Conservation (phyloP, 2,113 vertebrate genomes). For the Chloropsis cyanopogon region DNA sequence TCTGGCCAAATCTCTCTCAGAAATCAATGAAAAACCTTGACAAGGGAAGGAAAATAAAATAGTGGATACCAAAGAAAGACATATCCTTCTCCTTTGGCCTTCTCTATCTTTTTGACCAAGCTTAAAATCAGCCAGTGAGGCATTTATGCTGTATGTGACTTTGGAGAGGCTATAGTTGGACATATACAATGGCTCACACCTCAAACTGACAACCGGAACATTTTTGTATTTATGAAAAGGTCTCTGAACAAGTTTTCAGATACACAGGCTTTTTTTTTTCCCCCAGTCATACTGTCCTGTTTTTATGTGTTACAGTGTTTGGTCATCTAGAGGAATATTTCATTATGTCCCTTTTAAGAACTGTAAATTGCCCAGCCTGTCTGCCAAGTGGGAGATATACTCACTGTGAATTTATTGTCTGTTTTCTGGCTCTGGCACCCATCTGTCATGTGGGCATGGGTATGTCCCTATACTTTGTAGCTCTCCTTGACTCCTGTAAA, state of each 20-base stretch:
- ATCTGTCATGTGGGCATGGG: not conserved
- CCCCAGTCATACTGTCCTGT: not conserved
- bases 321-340: not conserved
- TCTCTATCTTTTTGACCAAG: not conserved
- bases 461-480: not conserved
- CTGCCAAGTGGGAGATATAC: not conserved
- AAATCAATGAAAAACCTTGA: not conserved
- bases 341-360: not conserved
- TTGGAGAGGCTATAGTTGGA: not conserved
- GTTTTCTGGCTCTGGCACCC: not conserved
- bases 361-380: not conserved
- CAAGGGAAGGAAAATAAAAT: not conserved
- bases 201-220: not conserved
- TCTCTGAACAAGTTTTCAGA: not conserved
- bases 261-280: not conserved
- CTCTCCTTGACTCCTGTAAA: not conserved
- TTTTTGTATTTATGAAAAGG: not conserved
- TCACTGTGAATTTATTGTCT: not conserved
- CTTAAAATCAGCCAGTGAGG: not conserved
- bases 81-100: not conserved
- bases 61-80: not conserved
- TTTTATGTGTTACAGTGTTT: not conserved
- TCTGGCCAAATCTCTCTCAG: not conserved
- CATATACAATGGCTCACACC: not conserved
- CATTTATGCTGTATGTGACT: not conserved